Percentiles rank a stretch among this genome's conserved stretches.
Evolutionary conservation across 2,888 invertebrate species (phyloP).

Genomic region (Pristionchus maxplancki): DNA sequence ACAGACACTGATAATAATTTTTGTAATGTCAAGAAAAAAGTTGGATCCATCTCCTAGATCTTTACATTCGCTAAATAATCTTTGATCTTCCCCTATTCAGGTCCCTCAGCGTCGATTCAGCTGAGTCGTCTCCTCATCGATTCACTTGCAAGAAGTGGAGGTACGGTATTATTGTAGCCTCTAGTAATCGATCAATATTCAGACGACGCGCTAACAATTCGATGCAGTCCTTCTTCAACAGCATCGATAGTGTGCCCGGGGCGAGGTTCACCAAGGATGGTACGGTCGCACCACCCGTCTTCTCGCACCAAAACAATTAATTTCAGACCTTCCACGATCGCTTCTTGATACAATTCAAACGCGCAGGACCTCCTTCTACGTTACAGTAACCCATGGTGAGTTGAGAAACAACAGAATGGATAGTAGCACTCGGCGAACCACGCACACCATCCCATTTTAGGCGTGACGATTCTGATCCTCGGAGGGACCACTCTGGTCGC

Average conservation of each 20-base stretch:
- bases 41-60: too few species aligned
- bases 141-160: not conserved
- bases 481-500: conserved; percentile 16
- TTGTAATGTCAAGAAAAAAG: too few species aligned
- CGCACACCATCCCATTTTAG: not conserved
- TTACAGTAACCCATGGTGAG: conserved; percentile 28
- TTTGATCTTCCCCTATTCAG: too few species aligned
- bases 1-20: too few species aligned
- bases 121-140: not conserved
- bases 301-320: not conserved
- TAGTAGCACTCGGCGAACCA: not conserved
- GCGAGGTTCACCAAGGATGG: conserved; percentile 3
- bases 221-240: conserved; percentile 13
- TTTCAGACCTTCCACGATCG: not conserved
- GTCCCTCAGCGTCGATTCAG: not conserved
- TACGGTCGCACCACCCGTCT: not conserved
- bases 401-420: not conserved
- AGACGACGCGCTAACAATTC: conserved; percentile 27
- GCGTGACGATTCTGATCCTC: conserved; percentile 8
- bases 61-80: too few species aligned
- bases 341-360: not conserved
- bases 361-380: not conserved
- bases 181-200: too few species aligned
- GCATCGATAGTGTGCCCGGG: not conserved
- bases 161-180: not conserved